Evolutionary conservation across 2,888 invertebrate genomes (phyloP).

Genomic region (Hoplodrina ambigua): DNA sequence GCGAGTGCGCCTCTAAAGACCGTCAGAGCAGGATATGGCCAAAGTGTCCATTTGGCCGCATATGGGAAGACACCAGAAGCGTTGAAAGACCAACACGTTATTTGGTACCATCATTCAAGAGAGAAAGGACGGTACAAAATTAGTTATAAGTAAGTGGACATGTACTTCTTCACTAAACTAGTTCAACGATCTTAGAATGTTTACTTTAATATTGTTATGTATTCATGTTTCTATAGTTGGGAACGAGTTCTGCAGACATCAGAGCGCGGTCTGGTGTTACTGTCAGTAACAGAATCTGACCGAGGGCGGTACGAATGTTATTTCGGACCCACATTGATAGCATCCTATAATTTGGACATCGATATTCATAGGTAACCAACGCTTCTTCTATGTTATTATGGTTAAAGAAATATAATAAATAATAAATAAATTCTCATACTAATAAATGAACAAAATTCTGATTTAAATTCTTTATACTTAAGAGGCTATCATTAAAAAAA

Average conservation of each 20-base stretch:
- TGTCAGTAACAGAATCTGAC: constrained; percentile 91
- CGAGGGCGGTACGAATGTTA: constrained; percentile 91
- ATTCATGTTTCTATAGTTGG: constrained; percentile 78
- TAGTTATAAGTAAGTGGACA: constrained; percentile 87
- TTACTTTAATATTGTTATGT: not conserved
- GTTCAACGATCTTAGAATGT: not conserved
- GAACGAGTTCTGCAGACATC: constrained; percentile 91
- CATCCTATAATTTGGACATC: constrained; percentile 91
- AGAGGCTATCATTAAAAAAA: not conserved
- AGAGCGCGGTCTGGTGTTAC: constrained; percentile 90
- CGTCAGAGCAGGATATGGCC: constrained; percentile 91
- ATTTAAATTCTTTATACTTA: too few species aligned
- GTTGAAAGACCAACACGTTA: constrained; percentile 83
- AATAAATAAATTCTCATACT: too few species aligned
- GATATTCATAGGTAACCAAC: constrained; percentile 87
- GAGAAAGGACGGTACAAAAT: constrained; percentile 90
- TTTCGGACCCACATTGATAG: constrained; percentile 89
- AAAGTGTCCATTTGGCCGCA: constrained; percentile 91
- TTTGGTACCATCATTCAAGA: constrained; percentile 89
- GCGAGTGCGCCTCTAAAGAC: constrained; percentile 90
- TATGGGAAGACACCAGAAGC: constrained; percentile 89
- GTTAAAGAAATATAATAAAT: not conserved
- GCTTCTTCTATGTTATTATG: too few species aligned
- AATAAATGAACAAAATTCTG: too few species aligned
- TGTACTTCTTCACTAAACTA: not conserved